Evolutionary conservation across 2,888 invertebrate genomes (phyloP), one percentile per base, ranked within the genome.

Genomic region (Bombyx huttoni): DNA sequence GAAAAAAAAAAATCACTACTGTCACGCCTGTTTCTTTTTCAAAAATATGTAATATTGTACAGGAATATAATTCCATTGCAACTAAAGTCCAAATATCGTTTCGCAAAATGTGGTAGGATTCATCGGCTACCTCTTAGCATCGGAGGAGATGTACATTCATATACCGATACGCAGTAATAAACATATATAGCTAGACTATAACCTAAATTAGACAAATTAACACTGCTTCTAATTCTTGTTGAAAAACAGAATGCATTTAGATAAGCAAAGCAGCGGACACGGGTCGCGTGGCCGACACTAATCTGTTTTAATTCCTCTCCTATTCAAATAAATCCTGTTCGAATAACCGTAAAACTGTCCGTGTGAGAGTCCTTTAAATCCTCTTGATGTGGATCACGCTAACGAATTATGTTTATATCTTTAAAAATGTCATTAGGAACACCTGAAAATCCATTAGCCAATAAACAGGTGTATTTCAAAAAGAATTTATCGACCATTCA

Each of bases 311-410:
- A 76, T 68, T 72, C 72, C 68, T 59, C 61, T 67, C 67, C 70
- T 68, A 64, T 71, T 72, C 70, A 76, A 76, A 78, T 80, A 77
- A 79, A 81, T 79, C 75, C 74, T 69, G 69, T 75, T 78, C 73
- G 77, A 77, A 79, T 75, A 75, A 68, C 75, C 75, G 72, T 76
- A 70, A 75, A 78, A 77, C 75, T 76, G 75, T 73, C 69, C 71
- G 68, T 72, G 69, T 73, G 69, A 60, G 65, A 65, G 69, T 65
- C 65, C 67, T 59, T 58, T 69, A 78, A 81, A 81, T 78, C 78
- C 70, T 52, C 68, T 67, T 70, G 68, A 76, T 73, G 70, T 69
- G 70, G 67, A 75, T 75, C 67, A 62, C 53, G 59, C 57, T 72
- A 71, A 70, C 67, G 65, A 67, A 64, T 69, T 66, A 58, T 56